Base-by-base conservation (phyloP, 2,113 vertebrate genomes). In the Gopherus evgoodei region DNA sequence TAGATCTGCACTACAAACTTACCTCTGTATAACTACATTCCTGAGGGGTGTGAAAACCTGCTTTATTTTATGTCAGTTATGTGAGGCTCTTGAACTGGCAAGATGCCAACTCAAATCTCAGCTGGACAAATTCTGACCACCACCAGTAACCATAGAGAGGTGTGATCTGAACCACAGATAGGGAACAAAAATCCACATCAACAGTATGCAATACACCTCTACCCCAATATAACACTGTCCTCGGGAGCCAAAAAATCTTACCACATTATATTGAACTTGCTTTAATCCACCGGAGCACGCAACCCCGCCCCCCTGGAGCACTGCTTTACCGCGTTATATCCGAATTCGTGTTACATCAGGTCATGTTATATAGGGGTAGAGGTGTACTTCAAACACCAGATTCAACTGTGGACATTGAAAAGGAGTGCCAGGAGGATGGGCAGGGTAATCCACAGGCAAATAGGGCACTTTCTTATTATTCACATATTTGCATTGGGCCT, bases 401-500 rank as follows among this genome's bases (percentile, higher is more conserved):
- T 31, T 42, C 29, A 25, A 53, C 1, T 2, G 49, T 50, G 6
- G 59, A 81, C 87, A 65, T 57, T 50, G 62, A 31, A 90, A 69
- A 49, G 76, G 10, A 86, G 27, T 38, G 69, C 65, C 19, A 24
- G 50, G 84, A 22, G 72, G 53, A 83, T 47, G 4, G 17, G 29
- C 14, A 72, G 62, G 42, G 24, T 5, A 29, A 52, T 44, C 24
- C 57, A 87, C 65, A 81, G 47, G 62, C 83, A 86, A 50, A 53
- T 0, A 31, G 5, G 44, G n/a, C 81, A 75, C 50, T 0, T 0
- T 3, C 16, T 21, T 5, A 16, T 57, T 50, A 1, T 4, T 59
- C 54, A 59, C 50, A 11, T 8, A 1, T 6, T 8, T 44, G 80
- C 47, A n/a, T 0, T 42, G 42, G 42, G 16, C 78, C 16, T 44